Evolutionary conservation across 2,113 vertebrate species (phyloP).

Genomic region (Struthidea cinerea): DNA sequence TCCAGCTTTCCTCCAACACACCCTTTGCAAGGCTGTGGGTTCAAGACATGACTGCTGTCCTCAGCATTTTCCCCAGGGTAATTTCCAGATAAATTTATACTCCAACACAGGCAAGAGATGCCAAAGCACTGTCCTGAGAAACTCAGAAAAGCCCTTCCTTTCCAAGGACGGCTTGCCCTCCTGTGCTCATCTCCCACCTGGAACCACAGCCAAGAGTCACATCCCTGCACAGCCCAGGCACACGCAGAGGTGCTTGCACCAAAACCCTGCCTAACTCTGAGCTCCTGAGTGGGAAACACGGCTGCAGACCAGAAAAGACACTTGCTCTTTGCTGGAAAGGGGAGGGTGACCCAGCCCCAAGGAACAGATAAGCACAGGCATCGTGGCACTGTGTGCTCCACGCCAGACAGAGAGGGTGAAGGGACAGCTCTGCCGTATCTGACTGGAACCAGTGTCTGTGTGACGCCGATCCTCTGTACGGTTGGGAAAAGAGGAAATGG

Average conservation of each 20-base stretch:
- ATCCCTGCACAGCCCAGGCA: neutral
- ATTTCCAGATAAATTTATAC: neutral
- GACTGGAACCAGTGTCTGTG: neutral
- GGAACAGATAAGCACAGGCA: neutral
- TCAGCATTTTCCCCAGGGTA: neutral
- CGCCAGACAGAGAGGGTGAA: neutral
- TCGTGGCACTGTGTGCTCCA: neutral
- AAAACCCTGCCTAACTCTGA: neutral
- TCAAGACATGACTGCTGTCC: neutral
- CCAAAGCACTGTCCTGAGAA: neutral
- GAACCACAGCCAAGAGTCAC: neutral
- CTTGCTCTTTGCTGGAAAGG: neutral
- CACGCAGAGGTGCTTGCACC: fast-evolving
- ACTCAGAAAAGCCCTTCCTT: neutral
- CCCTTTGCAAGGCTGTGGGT: neutral
- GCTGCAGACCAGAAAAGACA: neutral
- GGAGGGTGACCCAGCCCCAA: neutral
- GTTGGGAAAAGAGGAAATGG: neutral
- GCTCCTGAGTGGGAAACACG: fast-evolving
- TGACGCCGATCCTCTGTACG: fast-evolving
- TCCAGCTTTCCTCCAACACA: neutral
- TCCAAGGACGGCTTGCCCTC: neutral
- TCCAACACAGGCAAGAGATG: neutral
- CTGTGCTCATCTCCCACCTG: neutral
- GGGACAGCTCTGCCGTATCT: neutral